A percentile compares a stretch with the other conserved stretches of the same genome.
Conservation (phyloP, 1,140 invertebrate species). For the Drosophila paulistorum region DNA sequence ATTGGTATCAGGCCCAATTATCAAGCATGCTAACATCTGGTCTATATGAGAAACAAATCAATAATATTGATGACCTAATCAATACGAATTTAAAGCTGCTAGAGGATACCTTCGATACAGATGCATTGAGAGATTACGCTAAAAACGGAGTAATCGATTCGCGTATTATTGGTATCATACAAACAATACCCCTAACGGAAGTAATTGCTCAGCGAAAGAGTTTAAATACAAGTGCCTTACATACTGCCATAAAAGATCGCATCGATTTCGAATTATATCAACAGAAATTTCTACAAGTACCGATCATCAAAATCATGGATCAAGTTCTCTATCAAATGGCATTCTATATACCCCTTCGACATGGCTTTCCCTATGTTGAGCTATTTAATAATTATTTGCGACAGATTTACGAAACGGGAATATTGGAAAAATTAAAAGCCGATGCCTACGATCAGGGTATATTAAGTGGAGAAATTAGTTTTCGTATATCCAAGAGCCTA, state of each 20-base stretch:
- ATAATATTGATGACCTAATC: slow-evolving; percentile 50
- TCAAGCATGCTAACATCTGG: slow-evolving; percentile 53
- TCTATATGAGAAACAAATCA: slow-evolving; percentile 56
- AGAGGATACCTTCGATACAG: slow-evolving; percentile 27
- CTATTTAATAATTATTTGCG: slow-evolving; percentile 34
- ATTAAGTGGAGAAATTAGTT: slow-evolving; percentile 29
- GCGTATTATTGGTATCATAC: slow-evolving; percentile 32
- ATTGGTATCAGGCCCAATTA: slow-evolving; percentile 55
- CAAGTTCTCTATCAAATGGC: slow-evolving; percentile 31
- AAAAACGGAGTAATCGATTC: slow-evolving; percentile 13
- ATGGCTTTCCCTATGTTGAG: slow-evolving; percentile 34
- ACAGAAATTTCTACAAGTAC: slow-evolving; percentile 51
- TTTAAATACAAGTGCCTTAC: slow-evolving; percentile 51
- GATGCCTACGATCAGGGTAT: slow-evolving; percentile 36
- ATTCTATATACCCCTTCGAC: slow-evolving; percentile 24
- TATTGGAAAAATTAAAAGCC: slow-evolving; percentile 4
- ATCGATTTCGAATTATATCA: slow-evolving; percentile 62
- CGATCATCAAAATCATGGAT: slow-evolving; percentile 17
- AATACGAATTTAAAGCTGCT: slow-evolving; percentile 28
- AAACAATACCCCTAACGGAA: slow-evolving; percentile 38
- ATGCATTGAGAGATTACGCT: slow-evolving; percentile 25
- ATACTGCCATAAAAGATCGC: slow-evolving; percentile 52
- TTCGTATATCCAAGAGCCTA: slow-evolving; percentile 16
- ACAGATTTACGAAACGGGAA: slow-evolving; percentile 38
- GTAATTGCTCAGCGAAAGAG: slow-evolving; percentile 26